Evolutionary conservation across 2,888 invertebrate species (phyloP), one percentile per base, ranked within the genome.

Genomic region (Acleris cristana): DNA sequence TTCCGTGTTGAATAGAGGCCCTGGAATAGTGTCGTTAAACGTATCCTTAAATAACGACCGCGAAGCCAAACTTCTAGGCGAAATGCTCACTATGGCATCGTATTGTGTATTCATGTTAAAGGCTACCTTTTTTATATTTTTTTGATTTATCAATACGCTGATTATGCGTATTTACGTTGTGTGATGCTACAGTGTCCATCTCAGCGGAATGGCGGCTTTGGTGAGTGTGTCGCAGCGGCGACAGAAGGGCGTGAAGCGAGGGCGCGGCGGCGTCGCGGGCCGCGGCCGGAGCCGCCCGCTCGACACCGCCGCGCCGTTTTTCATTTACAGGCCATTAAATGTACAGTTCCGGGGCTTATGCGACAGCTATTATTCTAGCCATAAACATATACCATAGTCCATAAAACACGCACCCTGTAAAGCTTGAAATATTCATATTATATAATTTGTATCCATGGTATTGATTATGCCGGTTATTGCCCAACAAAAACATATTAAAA

Each of bases 301-400:
- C 69, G 70, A 68, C 70, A 78, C 79, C 80, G 83, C 81, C 76
- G 76, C 76, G 76, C 76, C 81, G 78, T 87, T 85, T 85, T 86
- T 87, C 87, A 86, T 87, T 87, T 84, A 87, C 87, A 86, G 81
- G 71, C 84, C 86, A 85, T 88, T 87, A 83, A 84, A 79, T 80
- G 78, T 81, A 78, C 81, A 74, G 79, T 78, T 76, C 72, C 74
- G 73, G 72, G 76, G 81, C 80, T 82, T 77, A 79, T 75, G 77
- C 78, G 79, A 80, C 74, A 75, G 78, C 80, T 79, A 80, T 84
- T 84, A 82, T 80, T 77, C 75, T 72, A 78, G 78, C 76, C 81
- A 82, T 86, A 84, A 86, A 86, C 82, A 82, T 82, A 80, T 74
- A 79, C 77, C 76, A 68, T 58, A 72, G 69, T 73, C 72, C 72